Percentiles rank a stretch among this genome's conserved stretches.
phyloP scores from a whole-genome alignment of 2,797 vertebrate species.

The Molossus molossus region DNA sequence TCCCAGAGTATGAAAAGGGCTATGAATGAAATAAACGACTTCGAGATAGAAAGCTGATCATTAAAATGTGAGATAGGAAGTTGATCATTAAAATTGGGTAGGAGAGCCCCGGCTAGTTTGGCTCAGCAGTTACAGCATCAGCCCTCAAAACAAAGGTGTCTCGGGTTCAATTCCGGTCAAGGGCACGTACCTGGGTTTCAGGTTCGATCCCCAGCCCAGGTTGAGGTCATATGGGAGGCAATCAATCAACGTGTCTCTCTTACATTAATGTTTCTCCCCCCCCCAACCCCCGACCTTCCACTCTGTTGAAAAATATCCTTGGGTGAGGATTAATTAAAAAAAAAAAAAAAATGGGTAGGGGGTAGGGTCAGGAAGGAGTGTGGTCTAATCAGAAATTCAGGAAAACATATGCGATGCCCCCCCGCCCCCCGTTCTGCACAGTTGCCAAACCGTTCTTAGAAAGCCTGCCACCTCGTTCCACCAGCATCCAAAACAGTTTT shows the following conservation, averaged over 20 bases:
- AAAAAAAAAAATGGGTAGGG: neutral
- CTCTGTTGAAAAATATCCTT: too few relatives aligned
- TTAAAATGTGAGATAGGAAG: neutral
- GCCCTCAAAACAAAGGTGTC: too few relatives aligned
- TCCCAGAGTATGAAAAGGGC: neutral
- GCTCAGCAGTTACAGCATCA: too few relatives aligned
- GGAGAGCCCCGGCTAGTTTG: too few relatives aligned
- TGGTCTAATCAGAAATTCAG: neutral
- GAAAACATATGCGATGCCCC: neutral
- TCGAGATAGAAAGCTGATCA: neutral
- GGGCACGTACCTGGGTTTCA: too few relatives aligned
- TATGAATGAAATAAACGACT: neutral
- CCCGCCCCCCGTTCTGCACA: neutral
- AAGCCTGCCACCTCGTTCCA: neutral
- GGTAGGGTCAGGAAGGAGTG: neutral
- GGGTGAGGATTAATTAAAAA: too few relatives aligned
- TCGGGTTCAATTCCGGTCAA: too few relatives aligned
- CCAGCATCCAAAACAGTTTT: constrained; percentile 14
- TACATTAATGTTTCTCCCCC: too few relatives aligned
- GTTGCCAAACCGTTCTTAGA: constrained; percentile 16
- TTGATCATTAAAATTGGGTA: neutral
- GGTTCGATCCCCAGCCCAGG: too few relatives aligned
- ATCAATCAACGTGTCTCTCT: too few relatives aligned
- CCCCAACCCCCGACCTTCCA: too few relatives aligned
- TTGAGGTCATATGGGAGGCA: too few relatives aligned